Base-by-base conservation (phyloP, 2,113 vertebrate genomes). In the Paraplagusia blochii region DNA sequence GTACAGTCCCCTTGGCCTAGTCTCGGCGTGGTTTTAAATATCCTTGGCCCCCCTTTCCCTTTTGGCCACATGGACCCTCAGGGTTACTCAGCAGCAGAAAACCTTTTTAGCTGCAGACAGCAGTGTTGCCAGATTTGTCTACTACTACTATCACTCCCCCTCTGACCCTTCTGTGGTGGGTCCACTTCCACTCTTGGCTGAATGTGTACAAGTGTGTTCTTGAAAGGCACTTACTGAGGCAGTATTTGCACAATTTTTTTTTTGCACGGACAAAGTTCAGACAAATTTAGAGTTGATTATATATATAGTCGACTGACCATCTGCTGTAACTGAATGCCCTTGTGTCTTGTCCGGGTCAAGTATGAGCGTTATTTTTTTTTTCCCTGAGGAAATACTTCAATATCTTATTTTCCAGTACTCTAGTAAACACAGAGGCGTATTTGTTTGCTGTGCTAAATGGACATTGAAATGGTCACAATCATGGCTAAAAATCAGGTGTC, bases 41-140 rank as follows among this genome's bases (percentile, higher is more conserved):
- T 69, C 58, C 6, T 15, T 22, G 48, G 50, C 54, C 16, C 48
- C 54, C 14, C 48, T 43, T 44, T 43, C 35, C 42, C 53, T 49
- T 52, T 50, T 11, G 58, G 22, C 44, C 62, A 66, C 44, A 18
- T 42, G 40, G 62, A 63, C 71, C 78, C 62, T 50, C 52, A 69
- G 73, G 66, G 71, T 88, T 85, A 79, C 73, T 88, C 80, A 72
- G 82, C 85, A 87, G 70, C 50, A 56, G 42, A 51, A 9, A 44
- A 62, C 62, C 75, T 74, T 76, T 75, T 63, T 53, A 66, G 59
- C 59, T 48, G 29, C 58, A 60, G 50, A 56, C 59, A 45, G 29
- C 58, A 60, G 50, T 53, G 5, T 64, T 57, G 67, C 58, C 56
- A 53, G 50, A 63, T 57, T 46, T 3, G 51, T 1, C 62, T 47